Evolutionary conservation across 2,888 invertebrate species (phyloP), one percentile per base, ranked within the genome.

Genomic region (Pseudoips prasinana): DNA sequence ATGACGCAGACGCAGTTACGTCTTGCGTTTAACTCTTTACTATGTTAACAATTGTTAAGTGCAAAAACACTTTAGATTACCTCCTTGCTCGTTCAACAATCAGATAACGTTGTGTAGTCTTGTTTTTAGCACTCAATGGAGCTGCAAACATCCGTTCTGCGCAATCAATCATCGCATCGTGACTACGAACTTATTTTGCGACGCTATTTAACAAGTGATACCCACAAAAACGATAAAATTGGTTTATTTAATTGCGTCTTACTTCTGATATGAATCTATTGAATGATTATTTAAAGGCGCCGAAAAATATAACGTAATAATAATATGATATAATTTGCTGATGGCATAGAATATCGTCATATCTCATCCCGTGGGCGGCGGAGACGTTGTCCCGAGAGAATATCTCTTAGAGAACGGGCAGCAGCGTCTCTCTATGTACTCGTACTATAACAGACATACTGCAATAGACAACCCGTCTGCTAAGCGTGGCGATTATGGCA

Each of bases 1-100:
- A 28, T 58, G 51, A 58, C 55, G 58, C 23, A 36, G 10, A 17
- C 20, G 7, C 22, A n/a, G n/a, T 44, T 33, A 45, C 36, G 42
- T 52, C 18, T n/a, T 26, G 19, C 45, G 32, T 40, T 34, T 39
- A 26, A 27, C 22, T 23, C 22, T 25, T 11, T 7, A 17, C 11
- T 7, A 24, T 29, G 31, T 41, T 43, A 38, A 38, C 39, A 39
- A 38, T 26, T 11, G 7, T 24, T 39, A 14, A 30, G 28, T 20
- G 9, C 10, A 25, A 38, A 39, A 40, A 26, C 19, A 7, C 3
- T 14, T 14, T 5, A 3, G 14, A 14, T 2, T 14, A 14, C 14
- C 14, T 14, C 14, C 14, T 14, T 14, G n/a, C n/a, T n/a, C n/a
- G n/a, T n/a, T 14, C 33, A 28, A 37, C 26, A 10, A 30, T 30